Evolutionary conservation across 2,797 vertebrate species (phyloP), one percentile per base, ranked within the genome.

Genomic region (Xenentodon cancila): DNA sequence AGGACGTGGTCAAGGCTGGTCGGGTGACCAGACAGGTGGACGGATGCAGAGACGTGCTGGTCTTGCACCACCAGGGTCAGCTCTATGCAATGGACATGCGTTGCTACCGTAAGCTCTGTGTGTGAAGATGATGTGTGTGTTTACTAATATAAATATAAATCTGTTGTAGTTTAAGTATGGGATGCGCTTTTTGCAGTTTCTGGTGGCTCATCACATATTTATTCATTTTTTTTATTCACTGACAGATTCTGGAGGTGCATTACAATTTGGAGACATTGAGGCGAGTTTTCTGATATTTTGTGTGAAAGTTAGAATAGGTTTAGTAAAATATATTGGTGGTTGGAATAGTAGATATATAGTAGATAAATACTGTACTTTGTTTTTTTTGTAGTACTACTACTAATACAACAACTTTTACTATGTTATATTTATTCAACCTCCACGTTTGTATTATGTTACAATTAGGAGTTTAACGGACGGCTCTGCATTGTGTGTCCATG

Each of bases 401-500:
- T 5, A 20, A 5, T 16, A 4, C 9, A 43, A 6, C 12, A 8
- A 19, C 1, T 8, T 15, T 11, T 43, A 34, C 42, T 27, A 43
- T n/a, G 5, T 25, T 11, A 15, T 16, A n/a, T 59, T 47, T 54
- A 13, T 56, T n/a, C 47, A 22, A 57, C 20, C 11, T 5, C 60
- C 27, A 34, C 34, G 17, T 53, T 69, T 9, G 47, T 22, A 17
- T 18, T 71, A 12, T 59, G 9, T 32, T 44, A n/a, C 30, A 44
- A 60, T 21, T 77, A 98, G 96, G 96, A 97, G 74, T 93, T 97
- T 17, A 75, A 93, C 71, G 96, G 96, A 49, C 90, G 75, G 49
- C 25, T 89, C 0, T 99, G 97, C 61, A 94, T 98, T 40, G 89
- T 97, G 75, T 99, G 96, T 81, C 97, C 96, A 0, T 98, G 96